These are phyloP conservation scores for Xiphophorus maculatus DNA, from an alignment of 2,113 vertebrate species.

Conservation along the genomic window DNA sequence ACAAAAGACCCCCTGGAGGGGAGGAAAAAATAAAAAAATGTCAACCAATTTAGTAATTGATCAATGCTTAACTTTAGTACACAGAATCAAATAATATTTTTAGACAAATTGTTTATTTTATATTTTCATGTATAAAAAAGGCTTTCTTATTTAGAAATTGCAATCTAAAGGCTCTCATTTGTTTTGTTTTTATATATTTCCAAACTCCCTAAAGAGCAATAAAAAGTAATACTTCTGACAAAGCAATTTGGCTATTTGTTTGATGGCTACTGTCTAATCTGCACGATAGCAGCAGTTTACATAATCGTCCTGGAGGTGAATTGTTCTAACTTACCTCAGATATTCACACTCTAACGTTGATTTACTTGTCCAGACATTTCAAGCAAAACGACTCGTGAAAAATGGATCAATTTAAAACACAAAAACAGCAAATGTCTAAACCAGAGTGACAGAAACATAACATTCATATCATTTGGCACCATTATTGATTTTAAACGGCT, in stretches of 20 bases:
- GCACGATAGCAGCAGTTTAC: slow-evolving; percentile 15
- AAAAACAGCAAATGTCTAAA: slow-evolving; percentile 15
- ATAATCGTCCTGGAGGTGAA: slow-evolving; percentile 15
- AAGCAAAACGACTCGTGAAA: neutral
- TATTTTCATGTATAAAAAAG: too few relatives aligned
- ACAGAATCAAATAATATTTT: too few relatives aligned
- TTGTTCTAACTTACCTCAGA: slow-evolving; percentile 3
- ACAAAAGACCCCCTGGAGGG: too few relatives aligned
- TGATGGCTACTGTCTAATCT: slow-evolving; percentile 15
- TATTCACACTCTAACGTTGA: slow-evolving; percentile 1
- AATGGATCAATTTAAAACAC: slow-evolving; percentile 3
- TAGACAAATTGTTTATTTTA: too few relatives aligned
- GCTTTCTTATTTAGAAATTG: too few relatives aligned
- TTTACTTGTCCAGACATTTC: slow-evolving; percentile 17
- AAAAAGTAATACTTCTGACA: slow-evolving; percentile 7
- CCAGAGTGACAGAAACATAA: neutral
- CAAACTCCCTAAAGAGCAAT: neutral
- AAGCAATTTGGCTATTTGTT: neutral
- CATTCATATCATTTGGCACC: slow-evolving; percentile 2
- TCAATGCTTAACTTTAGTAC: too few relatives aligned
- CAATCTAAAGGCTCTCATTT: neutral
- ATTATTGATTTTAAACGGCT: neutral
- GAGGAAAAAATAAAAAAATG: too few relatives aligned
- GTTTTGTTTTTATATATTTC: too few relatives aligned
- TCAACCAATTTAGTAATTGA: too few relatives aligned